Evolutionary conservation across 30 jellyfish, hydroid and myxozoan genomes (phyloP).

Genomic region (Turritopsis dohrnii): DNA sequence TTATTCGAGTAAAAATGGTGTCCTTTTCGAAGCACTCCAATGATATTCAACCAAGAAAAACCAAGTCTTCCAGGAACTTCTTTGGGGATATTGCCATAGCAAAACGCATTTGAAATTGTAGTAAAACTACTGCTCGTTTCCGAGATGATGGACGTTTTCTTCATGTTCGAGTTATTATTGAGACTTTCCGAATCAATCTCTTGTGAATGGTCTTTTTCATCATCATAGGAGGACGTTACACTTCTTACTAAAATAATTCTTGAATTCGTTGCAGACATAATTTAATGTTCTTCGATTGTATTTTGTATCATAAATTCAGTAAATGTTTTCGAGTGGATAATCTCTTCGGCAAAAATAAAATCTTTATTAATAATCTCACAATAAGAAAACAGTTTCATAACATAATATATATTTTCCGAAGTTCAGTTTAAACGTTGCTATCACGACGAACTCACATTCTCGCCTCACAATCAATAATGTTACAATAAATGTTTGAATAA

Average conservation of each 20-base stretch:
- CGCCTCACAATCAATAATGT: too few species aligned
- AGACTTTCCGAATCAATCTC: background rate
- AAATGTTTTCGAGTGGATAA: too few species aligned
- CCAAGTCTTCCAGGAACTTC: slow-evolving; percentile 15
- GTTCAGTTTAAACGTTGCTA: too few species aligned
- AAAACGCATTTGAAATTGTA: background rate
- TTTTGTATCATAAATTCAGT: too few species aligned
- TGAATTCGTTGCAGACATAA: background rate
- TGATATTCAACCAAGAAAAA: background rate
- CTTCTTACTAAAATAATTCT: background rate
- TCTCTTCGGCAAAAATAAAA: too few species aligned
- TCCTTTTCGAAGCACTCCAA: background rate
- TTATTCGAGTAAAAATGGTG: background rate
- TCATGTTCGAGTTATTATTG: background rate
- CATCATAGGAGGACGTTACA: background rate
- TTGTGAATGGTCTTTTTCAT: background rate
- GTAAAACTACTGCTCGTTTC: background rate
- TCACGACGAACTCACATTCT: too few species aligned
- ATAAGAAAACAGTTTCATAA: too few species aligned
- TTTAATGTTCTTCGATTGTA: too few species aligned
- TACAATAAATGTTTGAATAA: too few species aligned
- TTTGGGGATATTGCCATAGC: background rate
- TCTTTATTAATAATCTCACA: too few species aligned
- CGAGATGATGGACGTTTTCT: background rate
- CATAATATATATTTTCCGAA: too few species aligned